Base-by-base conservation (phyloP, 1,140 invertebrate species). In the Sycophila sp. region DNA sequence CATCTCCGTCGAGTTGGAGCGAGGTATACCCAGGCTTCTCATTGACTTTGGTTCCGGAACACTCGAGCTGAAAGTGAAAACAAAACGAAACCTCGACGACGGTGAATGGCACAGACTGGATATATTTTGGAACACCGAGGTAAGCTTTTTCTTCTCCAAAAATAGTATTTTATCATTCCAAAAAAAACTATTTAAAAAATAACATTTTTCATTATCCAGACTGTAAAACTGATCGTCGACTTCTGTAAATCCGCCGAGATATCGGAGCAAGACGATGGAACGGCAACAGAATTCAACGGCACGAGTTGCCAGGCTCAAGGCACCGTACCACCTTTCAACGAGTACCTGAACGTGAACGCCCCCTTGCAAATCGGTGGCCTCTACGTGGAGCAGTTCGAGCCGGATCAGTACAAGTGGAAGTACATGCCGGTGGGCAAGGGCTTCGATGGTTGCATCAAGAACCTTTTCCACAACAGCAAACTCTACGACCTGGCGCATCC, bases 1-100 rank as follows among this genome's bases (percentile, higher is more conserved):
- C 75, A 95, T 99, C 74, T 94, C 96, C 2, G 85, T 99, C 28
- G 96, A 98, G 85, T 81, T 99, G 75, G 92, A 95, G 80, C 90
- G 94, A 71, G 97, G 97, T 17, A 94, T 95, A 82, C 96, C 97
- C 0, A 86, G 94, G 69, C 85, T 99, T 2, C 88, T 98, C 1
- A 92, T 99, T 63, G 96, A 99, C 85, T 98, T 98, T 86, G 98
- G 98, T 3, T 96, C 96, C 0, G 97, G 97, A 55, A 96, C 94
- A 0, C 84, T 98, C 67, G 95, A 97, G 81, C 84, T 99, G 11
- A 89, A 92, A 80, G 92, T 99, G 0, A 94, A 96, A 86, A 94
- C 94, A 0, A 93, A 94, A 76, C 92, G 92, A 77, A 91, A 90
- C 0, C 83, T 99, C 38, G 94, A 96, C 81, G 96, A 98, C 83